Evolutionary conservation across 2,888 invertebrate genomes (phyloP), one percentile per base, ranked within the genome.

Genomic region (Orchesella flavescens): DNA sequence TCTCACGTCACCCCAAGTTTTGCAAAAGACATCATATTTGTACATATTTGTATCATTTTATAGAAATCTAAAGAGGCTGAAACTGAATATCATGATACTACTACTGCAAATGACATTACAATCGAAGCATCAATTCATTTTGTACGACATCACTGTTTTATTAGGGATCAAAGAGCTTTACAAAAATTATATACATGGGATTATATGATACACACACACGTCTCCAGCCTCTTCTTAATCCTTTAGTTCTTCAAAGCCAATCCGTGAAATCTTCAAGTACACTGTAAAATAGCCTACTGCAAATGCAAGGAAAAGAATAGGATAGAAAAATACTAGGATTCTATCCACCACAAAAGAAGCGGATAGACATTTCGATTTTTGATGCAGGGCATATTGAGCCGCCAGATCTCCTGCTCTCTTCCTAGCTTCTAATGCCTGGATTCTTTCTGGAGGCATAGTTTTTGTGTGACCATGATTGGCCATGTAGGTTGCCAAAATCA

Each of bases 391-490:
- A 63, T 71, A 78, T 43, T 77, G 77, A n/a, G 61, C 59, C 1
- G 77, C 43, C 12, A 78, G 69, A 13, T 78, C 78, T 53, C 78
- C 78, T 19, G 59, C 17, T 12, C 78, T 61, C 59, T 78, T 78
- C 19, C 78, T 69, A n/a, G 78, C 46, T 17, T 78, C 78, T 21
- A 78, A 10, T 9, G 78, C 78, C 63, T 78, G 78, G 46, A 78
- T 63, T 19, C 78, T 69, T 24, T 78, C 78, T n/a, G 71, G 69
- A 19, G 78, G 71, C 53, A 71, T 69, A 15, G 63, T 71, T 21
- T 63, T 71, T 5, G 78, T 78, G 63, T 78, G 78, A n/a, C 78
- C 78, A 53, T 78, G 78, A 71, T 78, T 78, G 61, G 78, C 78
- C 78, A 78, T 78, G 53, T 78, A 78, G 15, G 78, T 78, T 5